Evolutionary conservation across 2,888 invertebrate genomes (phyloP), one percentile per base, ranked within the genome.

Genomic region (Zelleria hepariella): DNA sequence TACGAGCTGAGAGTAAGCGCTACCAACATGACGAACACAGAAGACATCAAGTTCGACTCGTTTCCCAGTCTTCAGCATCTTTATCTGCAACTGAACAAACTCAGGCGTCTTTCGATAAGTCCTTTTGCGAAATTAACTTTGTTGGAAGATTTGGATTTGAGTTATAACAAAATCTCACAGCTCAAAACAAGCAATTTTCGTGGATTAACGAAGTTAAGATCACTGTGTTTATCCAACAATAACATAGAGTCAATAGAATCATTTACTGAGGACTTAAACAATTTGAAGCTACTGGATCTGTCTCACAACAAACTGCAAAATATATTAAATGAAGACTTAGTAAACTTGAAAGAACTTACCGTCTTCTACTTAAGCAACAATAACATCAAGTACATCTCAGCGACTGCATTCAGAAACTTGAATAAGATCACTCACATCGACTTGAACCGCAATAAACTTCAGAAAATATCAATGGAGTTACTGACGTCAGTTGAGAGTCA

Each of bases 181-280:
- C 79, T 97, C 62, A 96, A 96, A 62, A 94, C 94, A 72, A 96
- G 96, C 78, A 92, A 96, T 65, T 90, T 97, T 67, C 93, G 94
- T 68, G 96, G 96, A 4, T 85, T 97, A 58, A 90, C 90, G 57
- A 92, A 94, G 68, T 86, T 97, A 58, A 90, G 93, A 61, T 88
- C 94, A 62, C 88, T 97, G 57, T 97, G 97, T 84, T 90, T 97
- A 60, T 95, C 96, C 20, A 93, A 93, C 76, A 97, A 97, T 78
- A 92, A 92, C 64, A 89, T 97, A 59, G 94, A 94, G 75, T 94
- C 94, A 63, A 88, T 96, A 66, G 95, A 95, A 75, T 93, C 95
- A 68, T 96, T 96, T 75, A 93, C 95, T 8, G 84, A 90, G 55
- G 95, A 96, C 77, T 89, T 97, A 63, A 91, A 91, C 62, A 92